Evolutionary conservation across 2,888 invertebrate genomes (phyloP).

Genomic region (Zelleria hepariella): DNA sequence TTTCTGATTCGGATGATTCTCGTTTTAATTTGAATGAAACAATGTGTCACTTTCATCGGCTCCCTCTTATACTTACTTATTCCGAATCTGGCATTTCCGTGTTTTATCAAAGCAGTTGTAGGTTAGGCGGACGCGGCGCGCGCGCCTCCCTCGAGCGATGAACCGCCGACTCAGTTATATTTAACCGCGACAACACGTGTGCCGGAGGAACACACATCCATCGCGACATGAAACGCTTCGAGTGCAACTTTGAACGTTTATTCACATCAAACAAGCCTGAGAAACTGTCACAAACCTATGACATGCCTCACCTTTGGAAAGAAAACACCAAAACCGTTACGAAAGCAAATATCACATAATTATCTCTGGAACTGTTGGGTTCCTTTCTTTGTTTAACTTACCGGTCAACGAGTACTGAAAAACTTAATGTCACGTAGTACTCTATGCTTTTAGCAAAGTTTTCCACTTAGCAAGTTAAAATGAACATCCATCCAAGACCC

Average conservation of each 20-base stretch:
- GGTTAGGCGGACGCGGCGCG: constrained; percentile 46
- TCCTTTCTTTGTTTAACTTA: background rate
- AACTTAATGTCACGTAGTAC: background rate
- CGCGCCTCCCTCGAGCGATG: constrained; percentile 58
- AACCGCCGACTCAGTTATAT: constrained; percentile 57
- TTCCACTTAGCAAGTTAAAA: constrained; percentile 1
- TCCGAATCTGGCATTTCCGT: background rate
- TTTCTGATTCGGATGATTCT: background rate
- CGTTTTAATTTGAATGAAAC: background rate
- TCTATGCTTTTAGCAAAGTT: background rate
- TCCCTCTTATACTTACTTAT: background rate
- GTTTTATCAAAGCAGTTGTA: constrained; percentile 20
- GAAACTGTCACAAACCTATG: background rate
- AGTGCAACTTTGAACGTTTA: constrained; percentile 29
- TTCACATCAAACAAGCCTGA: background rate
- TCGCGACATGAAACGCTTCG: constrained; percentile 21
- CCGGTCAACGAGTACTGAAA: constrained; percentile 16
- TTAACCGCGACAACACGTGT: constrained; percentile 66
- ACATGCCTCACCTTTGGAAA: background rate
- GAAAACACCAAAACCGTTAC: background rate
- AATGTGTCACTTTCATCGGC: background rate
- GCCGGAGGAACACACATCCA: constrained; percentile 39
- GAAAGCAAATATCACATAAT: background rate
- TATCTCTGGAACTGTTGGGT: background rate
- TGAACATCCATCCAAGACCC: background rate